Percentiles rank a stretch among this genome's conserved stretches.
phyloP scores from a whole-genome alignment of 2,113 vertebrate genomes.

The Microcebus murinus region DNA sequence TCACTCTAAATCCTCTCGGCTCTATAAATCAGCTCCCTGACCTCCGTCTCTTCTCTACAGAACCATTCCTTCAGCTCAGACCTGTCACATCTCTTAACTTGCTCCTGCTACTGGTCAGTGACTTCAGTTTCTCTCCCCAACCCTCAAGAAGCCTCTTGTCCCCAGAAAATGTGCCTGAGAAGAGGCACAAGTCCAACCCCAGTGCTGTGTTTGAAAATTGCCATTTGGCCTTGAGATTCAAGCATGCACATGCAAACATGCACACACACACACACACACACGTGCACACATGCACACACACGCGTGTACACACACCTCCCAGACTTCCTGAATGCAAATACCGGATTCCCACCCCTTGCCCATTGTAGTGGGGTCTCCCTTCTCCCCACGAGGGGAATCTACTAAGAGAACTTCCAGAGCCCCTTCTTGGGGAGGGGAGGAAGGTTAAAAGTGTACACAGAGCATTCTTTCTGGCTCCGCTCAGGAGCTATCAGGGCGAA shows the following conservation, averaged over 20 bases:
- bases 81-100: neutral
- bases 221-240: neutral
- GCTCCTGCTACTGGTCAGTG: neutral
- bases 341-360: neutral
- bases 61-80: neutral
- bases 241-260: neutral
- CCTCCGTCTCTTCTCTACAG: neutral
- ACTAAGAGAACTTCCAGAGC: conserved; percentile 20
- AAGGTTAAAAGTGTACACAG: neutral
- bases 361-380: neutral
- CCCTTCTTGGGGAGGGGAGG: neutral
- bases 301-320: neutral
- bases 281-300: neutral
- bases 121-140: neutral
- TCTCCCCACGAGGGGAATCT: neutral
- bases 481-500: conserved; percentile 71
- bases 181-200: neutral
- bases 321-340: neutral
- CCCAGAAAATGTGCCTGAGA: neutral
- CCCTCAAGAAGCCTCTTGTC: neutral
- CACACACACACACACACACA: neutral
- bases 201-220: neutral
- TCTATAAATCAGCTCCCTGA: rapidly evolving
- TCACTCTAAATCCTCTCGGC: rapidly evolving
- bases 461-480: conserved; percentile 73